These are phyloP conservation scores for Troilus luridus DNA, from an alignment of 2,888 invertebrate genomes.

Conservation along the genomic window DNA sequence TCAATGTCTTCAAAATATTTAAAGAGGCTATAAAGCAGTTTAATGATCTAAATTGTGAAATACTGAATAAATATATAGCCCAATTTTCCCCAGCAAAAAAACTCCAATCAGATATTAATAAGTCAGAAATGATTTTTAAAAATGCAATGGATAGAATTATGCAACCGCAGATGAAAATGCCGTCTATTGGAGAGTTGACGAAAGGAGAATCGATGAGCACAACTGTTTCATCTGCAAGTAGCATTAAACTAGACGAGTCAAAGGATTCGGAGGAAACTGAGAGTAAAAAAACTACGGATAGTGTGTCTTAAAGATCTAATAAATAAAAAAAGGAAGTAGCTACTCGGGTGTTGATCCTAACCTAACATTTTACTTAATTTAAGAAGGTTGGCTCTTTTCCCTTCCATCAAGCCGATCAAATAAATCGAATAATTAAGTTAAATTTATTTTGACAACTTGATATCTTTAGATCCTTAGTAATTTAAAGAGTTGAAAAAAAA, in stretches of 20 bases:
- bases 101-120: constrained; percentile 2
- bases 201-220: constrained; percentile 1
- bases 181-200: not conserved
- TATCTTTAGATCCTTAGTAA: not conserved
- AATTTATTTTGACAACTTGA: not conserved
- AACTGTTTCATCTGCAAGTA: not conserved
- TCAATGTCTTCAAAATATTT: not conserved
- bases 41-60: not conserved
- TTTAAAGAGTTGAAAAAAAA: too few relatives aligned
- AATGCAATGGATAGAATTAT: not conserved
- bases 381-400: too few relatives aligned
- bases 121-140: constrained; percentile 37
- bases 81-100: not conserved
- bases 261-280: not conserved
- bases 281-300: not conserved
- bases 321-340: not conserved
- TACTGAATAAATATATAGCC: not conserved
- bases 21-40: not conserved
- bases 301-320: not conserved
- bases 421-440: too few relatives aligned
- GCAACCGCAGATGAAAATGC: not conserved
- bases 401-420: too few relatives aligned
- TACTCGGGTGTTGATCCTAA: too few relatives aligned
- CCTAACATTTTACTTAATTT: too few relatives aligned
- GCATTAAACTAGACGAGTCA: not conserved